phyloP scores from a whole-genome alignment of 2,797 vertebrate genomes.

The Helarctos malayanus region DNA sequence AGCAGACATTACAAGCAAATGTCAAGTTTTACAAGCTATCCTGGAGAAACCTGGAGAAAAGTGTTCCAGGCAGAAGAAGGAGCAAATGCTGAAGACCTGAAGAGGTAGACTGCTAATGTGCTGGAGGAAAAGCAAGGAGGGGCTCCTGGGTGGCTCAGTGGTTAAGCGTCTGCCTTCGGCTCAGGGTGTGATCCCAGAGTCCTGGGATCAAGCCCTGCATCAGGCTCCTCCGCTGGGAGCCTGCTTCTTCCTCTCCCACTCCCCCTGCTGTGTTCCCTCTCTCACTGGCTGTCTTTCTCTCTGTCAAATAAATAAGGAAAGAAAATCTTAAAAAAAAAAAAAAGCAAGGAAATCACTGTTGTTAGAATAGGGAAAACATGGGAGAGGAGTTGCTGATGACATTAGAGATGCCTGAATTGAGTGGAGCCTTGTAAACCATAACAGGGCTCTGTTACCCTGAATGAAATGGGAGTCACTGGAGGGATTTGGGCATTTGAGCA shows the following conservation, averaged over 20 bases:
- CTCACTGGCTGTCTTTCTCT: too few species aligned
- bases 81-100: background rate
- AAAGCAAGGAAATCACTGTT: background rate
- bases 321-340: too few species aligned
- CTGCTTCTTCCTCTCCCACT: too few species aligned
- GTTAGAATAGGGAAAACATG: background rate
- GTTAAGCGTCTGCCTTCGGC: too few species aligned
- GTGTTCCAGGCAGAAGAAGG: background rate
- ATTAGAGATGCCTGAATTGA: background rate
- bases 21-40: background rate
- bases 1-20: conserved; percentile 2
- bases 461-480: background rate
- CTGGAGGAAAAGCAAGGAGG: background rate
- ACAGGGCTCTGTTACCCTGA: background rate
- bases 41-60: background rate
- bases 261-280: too few species aligned
- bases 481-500: background rate
- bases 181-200: too few species aligned
- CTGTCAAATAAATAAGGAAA: too few species aligned
- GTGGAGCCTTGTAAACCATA: background rate
- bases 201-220: too few species aligned
- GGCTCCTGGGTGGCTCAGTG: too few species aligned
- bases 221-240: too few species aligned
- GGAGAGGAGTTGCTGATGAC: background rate
- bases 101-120: background rate